Base-by-base conservation (phyloP, 2,113 vertebrate species). In the Climacteris rufus region DNA sequence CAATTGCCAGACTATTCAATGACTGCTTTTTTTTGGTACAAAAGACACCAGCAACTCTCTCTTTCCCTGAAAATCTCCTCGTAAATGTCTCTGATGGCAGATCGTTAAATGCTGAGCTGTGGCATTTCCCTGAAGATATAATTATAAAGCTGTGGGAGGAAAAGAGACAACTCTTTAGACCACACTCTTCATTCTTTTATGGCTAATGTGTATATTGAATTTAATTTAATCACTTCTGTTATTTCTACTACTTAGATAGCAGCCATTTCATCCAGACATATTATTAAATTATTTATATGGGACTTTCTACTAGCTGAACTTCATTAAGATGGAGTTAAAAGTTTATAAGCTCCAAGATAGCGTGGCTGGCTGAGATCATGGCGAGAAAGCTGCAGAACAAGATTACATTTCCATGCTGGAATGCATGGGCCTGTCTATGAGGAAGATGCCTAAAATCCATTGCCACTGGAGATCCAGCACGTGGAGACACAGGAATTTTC, bases 181-280 rank as follows among this genome's bases (percentile, higher is more conserved):
- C 94, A 95, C 49, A 89, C 77, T 89, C 86, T 93, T 96, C 94
- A 72, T 86, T 97, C 53, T 78, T 91, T 96, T 96, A 97, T 93
- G 90, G 81, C 84, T 94, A 97, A 97, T 95, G 89, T 85, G 82
- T 94, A 91, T 90, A 88, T 92, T 89, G 95, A 92, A 90, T 95
- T 92, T 91, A 95, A 97, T 89, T 96, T 79, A 97, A 96, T 97
- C 45, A 53, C 78, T 93, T 96, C 87, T 96, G 90, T 96, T 97
- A 96, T 91, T 75, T 96, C 88, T 96, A 91, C 79, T 93, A 97
- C 75, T 96, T 94, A 85, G 56, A 96, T 44, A 78, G 86, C 84
- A 96, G 94, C 78, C 40, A 70, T 95, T 97, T 95, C 82, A 97
- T 80, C 90, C 66, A 87, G 85, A 93, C 31, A 54, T 90, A 94